Evolutionary conservation across 1,140 invertebrate genomes (phyloP), one percentile per base, ranked within the genome.

Genomic region (Aphelenchoides avenae): DNA sequence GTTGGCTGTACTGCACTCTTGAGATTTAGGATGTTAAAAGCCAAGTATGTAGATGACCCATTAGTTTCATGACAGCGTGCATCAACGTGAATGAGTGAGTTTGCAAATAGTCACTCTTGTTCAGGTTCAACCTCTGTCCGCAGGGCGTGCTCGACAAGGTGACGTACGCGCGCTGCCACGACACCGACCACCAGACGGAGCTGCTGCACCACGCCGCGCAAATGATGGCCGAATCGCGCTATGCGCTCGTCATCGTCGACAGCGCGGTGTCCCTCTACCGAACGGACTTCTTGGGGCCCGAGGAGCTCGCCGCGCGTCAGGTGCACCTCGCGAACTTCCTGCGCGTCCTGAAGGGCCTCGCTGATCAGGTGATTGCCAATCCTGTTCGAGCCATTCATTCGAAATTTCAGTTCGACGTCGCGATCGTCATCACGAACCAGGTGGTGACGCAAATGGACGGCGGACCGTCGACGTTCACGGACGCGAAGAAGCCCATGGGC

Each of bases 361-460:
- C 93, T 22, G 94, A 98, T 84, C 93, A 97, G 82, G 87, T n/a
- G n/a, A n/a, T n/a, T n/a, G n/a, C n/a, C n/a, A n/a, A n/a, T n/a
- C n/a, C n/a, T n/a, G n/a, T n/a, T n/a, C n/a, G n/a, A n/a, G n/a
- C n/a, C n/a, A n/a, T n/a, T n/a, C n/a, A n/a, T n/a, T n/a, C n/a
- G n/a, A n/a, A n/a, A n/a, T n/a, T n/a, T 64, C 75, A 89, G 86
- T 97, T 94, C 84, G 94, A 94, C 15, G 89, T 98, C 11, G 95
- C 93, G 42, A 90, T 98, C 22, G 86, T 98, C 5, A 93, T 98
- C 58, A 97, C 93, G 0, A 99, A 98, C 81, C 94, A 99, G 81
- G 93, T 99, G n/a, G 92, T 97, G 0, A 93, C 94, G 13, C 88
- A 93, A 81, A 93, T 98, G 2, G 93, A 98, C 79, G 89, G 89